Evolutionary conservation across 92 coral and sea anemone genomes (phyloP).

Genomic region (Parazoanthus swiftii): DNA sequence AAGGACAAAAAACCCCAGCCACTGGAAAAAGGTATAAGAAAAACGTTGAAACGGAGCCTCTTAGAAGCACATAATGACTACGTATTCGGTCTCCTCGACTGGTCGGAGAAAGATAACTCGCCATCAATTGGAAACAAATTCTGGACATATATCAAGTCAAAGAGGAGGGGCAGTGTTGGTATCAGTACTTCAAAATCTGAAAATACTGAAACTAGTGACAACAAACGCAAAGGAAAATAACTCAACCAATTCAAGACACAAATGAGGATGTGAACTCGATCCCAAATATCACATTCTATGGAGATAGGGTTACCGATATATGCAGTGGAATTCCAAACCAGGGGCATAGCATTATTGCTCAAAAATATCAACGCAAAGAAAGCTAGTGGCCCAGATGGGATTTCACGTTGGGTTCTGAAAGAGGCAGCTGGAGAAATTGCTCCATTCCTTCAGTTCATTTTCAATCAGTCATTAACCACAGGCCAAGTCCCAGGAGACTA

Average conservation of each 20-base stretch:
- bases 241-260: slow-evolving; percentile 23
- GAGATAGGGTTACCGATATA: slow-evolving; percentile 13
- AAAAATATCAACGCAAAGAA: slow-evolving; percentile 44
- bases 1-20: too few relatives aligned
- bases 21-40: too few relatives aligned
- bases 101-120: too few relatives aligned
- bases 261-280: slow-evolving; percentile 15
- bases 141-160: too few relatives aligned
- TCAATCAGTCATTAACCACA: slow-evolving; percentile 33
- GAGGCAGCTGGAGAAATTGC: slow-evolving; percentile 55
- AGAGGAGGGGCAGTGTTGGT: too few relatives aligned
- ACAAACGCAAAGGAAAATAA: background rate
- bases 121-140: too few relatives aligned
- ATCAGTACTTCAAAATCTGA: background rate
- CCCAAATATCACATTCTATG: slow-evolving; percentile 21
- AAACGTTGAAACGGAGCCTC: too few relatives aligned
- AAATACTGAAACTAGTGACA: slow-evolving; percentile 3
- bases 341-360: slow-evolving; percentile 40
- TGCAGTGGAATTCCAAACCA: slow-evolving; percentile 24
- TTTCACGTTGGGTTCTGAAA: slow-evolving; percentile 41
- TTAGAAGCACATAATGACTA: too few relatives aligned
- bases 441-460: slow-evolving; percentile 51
- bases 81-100: too few relatives aligned
- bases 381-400: slow-evolving; percentile 52
- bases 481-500: slow-evolving; percentile 49